Base-by-base conservation (phyloP, 2,888 invertebrate species). In the Xylota segnis region DNA sequence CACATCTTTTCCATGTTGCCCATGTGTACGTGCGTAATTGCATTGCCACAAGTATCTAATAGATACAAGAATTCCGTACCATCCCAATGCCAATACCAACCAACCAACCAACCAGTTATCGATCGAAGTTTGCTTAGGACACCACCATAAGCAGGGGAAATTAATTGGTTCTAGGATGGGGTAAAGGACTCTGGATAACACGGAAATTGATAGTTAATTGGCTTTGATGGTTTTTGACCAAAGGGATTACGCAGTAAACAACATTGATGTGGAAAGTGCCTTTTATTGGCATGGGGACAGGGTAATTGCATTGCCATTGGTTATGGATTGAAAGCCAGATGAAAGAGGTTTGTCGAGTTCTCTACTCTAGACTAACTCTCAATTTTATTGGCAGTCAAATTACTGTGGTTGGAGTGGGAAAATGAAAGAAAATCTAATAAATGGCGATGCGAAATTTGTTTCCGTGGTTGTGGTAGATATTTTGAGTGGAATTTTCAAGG, bases 141-240 rank as follows among this genome's bases (percentile, higher is more conserved):
- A 81, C 75, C 40, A 81, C 75, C 58, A 56, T 37, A 18, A 61
- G n/a, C 27, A 58, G 70, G 63, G 63, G 37, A 71, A 56, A 76
- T 65, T 71, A 83, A 83, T 77, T 83, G 76, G 58, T 52, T 54
- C 34, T 14, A 10, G 16, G 7, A 23, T 14, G 23, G 32, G n/a
- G 14, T n/a, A 68, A 59, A 75, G 82, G 75, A 68, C 71, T 59
- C 72, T 3, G 72, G 76, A 86, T 86, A 82, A 77, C 66, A 86
- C 86, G 86, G 86, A 86, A 86, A 86, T 86, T 86, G 86, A 82
- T 76, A 86, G 82, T 82, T 86, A 82, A 86, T 82, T 86, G 76
- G 61, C 77, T 68, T 56, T 86, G 82, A 86, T 86, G 86, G 82
- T 63, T 68, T 63, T 63, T 61, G 82, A 63, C 82, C 86, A 58